Percentiles rank a stretch among this genome's conserved stretches.
phyloP scores from a whole-genome alignment of 1,140 invertebrate genomes.

The Cotesia vestalis region DNA sequence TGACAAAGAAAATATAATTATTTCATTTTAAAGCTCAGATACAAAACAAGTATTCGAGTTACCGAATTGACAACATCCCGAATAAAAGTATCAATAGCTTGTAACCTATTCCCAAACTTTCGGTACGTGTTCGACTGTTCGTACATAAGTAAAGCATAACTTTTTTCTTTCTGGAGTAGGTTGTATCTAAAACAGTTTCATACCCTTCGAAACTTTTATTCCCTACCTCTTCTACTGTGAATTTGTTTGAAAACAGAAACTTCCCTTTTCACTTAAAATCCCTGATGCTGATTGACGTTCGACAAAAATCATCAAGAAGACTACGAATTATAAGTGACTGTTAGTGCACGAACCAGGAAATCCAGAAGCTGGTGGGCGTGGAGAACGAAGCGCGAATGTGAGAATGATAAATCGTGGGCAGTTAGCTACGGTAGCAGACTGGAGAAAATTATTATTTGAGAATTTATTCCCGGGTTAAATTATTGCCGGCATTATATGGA shows the following conservation, averaged over 20 bases:
- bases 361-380: conserved; percentile 11
- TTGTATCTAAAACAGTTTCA: conserved; percentile 17
- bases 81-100: conserved; percentile 19
- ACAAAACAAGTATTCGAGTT: too few species aligned
- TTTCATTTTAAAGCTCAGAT: too few species aligned
- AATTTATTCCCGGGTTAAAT: conserved; percentile 58
- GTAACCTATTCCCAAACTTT: conserved; percentile 39
- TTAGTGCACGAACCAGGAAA: too few species aligned
- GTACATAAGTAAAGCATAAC: conserved; percentile 54
- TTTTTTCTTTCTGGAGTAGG: conserved; percentile 29
- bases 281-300: conserved; percentile 23
- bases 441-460: conserved; percentile 61
- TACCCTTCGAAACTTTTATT: conserved; percentile 31
- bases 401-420: conserved; percentile 60
- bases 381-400: conserved; percentile 49
- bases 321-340: too few species aligned
- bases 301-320: too few species aligned
- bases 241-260: conserved; percentile 51
- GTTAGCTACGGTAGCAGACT: conserved; percentile 54
- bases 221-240: conserved; percentile 17
- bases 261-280: conserved; percentile 58
- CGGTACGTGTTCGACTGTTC: conserved; percentile 45
- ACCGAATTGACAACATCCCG: too few species aligned
- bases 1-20: too few species aligned
- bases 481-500: conserved; percentile 56